Evolutionary conservation across 2,888 invertebrate species (phyloP).

Genomic region (Andricus quercusramuli): DNA sequence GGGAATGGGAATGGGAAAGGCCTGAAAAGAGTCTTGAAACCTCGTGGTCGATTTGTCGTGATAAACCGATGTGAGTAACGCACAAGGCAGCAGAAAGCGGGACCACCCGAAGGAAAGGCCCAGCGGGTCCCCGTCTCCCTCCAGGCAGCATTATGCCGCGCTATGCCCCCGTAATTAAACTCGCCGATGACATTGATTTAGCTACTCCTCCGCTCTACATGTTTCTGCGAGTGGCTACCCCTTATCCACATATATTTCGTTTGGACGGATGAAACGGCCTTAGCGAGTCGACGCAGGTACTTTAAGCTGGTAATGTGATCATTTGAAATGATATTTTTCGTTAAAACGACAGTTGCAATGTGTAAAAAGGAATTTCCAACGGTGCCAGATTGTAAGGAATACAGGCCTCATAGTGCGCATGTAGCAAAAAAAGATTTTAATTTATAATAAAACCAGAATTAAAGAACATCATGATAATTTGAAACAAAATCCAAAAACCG

Average conservation of each 20-base stretch:
- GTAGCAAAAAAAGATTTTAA: too few species aligned
- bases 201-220: slow-evolving; percentile 67
- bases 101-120: slow-evolving; percentile 68
- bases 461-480: too few species aligned
- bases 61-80: slow-evolving; percentile 40
- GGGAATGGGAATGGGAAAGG: too few species aligned
- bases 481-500: too few species aligned
- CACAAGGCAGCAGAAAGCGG: slow-evolving; percentile 47
- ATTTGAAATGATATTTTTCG: slow-evolving; percentile 30
- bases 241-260: slow-evolving; percentile 30
- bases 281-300: slow-evolving; percentile 21
- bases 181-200: slow-evolving; percentile 74
- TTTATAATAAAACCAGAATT: too few species aligned
- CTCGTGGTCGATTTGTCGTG: slow-evolving; percentile 41
- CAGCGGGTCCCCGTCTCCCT: slow-evolving; percentile 59
- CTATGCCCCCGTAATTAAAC: slow-evolving; percentile 68
- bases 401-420: too few species aligned
- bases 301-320: slow-evolving; percentile 34
- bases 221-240: slow-evolving; percentile 48
- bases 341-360: background rate
- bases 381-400: background rate
- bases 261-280: slow-evolving; percentile 34
- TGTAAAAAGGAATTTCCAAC: background rate
- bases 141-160: slow-evolving; percentile 18
- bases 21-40: background rate